Evolutionary conservation across 2,888 invertebrate species (phyloP).

Genomic region (Isoperla grammatica): DNA sequence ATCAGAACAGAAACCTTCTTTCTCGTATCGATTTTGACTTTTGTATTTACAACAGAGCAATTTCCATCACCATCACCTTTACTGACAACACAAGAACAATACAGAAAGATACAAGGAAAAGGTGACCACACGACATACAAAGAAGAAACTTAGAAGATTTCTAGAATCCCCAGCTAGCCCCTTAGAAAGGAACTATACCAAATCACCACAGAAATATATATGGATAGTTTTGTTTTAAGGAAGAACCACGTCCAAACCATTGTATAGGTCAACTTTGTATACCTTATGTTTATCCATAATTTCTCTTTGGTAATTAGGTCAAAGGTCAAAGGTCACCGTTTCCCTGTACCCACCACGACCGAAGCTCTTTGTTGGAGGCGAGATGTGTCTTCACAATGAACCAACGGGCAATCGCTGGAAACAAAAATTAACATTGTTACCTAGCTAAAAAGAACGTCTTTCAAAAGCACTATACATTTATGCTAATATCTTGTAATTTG

Average conservation of each 20-base stretch:
- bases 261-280: background rate
- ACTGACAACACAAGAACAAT: too few relatives aligned
- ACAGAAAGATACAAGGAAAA: background rate
- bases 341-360: slow-evolving; percentile 1
- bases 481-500: background rate
- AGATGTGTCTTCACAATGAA: slow-evolving; percentile 2
- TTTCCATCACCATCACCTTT: too few relatives aligned
- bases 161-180: too few relatives aligned
- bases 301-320: slow-evolving; percentile 9
- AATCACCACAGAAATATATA: too few relatives aligned
- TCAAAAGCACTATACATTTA: too few relatives aligned
- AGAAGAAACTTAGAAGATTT: background rate
- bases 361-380: background rate
- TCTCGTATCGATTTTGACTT: too few relatives aligned
- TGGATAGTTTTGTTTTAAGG: background rate
- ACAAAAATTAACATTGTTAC: background rate
- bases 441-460: too few relatives aligned
- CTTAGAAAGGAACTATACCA: too few relatives aligned
- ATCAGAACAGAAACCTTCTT: too few relatives aligned
- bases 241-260: background rate
- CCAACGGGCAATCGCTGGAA: slow-evolving; percentile 8
- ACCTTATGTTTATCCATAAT: slow-evolving; percentile 11
- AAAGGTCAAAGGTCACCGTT: background rate
- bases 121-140: background rate
- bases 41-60: too few relatives aligned